Evolutionary conservation across 2,113 vertebrate genomes (phyloP).

Genomic region (Nycticryphes semicollaris): DNA sequence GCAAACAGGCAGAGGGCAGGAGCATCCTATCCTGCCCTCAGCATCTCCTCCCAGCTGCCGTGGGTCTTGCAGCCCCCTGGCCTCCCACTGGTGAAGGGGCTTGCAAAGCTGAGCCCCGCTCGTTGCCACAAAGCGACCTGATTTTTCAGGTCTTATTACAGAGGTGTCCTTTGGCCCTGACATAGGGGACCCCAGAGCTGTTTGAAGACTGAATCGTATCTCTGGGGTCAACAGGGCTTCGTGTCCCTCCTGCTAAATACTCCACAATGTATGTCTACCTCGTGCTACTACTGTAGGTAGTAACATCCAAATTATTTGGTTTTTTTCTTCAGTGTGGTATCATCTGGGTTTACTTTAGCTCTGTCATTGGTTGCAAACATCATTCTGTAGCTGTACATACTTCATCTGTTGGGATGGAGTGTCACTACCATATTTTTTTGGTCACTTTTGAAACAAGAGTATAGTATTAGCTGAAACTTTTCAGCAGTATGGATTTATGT

Average conservation of each 20-base stretch:
- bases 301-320: conserved; percentile 49
- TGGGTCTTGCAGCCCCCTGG: neutral
- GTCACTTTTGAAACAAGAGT: conserved; percentile 79
- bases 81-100: neutral
- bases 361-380: conserved; percentile 37
- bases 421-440: conserved; percentile 64
- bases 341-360: conserved; percentile 53
- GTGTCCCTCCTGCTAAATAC: conserved; percentile 68
- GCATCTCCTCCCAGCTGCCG: neutral
- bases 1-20: neutral
- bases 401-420: conserved; percentile 71
- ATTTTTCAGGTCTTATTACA: neutral
- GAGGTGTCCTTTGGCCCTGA: neutral
- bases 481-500: conserved; percentile 83
- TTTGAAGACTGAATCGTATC: neutral
- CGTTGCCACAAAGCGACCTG: neutral
- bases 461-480: conserved; percentile 87
- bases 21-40: neutral
- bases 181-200: neutral
- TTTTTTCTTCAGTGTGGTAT: conserved; percentile 29
- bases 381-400: conserved; percentile 53
- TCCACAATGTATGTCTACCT: conserved; percentile 87
- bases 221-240: conserved; percentile 39
- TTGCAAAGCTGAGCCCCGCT: neutral
- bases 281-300: conserved; percentile 76